Base-by-base conservation (phyloP, 2,113 vertebrate species). In the Archilochus colubris region DNA sequence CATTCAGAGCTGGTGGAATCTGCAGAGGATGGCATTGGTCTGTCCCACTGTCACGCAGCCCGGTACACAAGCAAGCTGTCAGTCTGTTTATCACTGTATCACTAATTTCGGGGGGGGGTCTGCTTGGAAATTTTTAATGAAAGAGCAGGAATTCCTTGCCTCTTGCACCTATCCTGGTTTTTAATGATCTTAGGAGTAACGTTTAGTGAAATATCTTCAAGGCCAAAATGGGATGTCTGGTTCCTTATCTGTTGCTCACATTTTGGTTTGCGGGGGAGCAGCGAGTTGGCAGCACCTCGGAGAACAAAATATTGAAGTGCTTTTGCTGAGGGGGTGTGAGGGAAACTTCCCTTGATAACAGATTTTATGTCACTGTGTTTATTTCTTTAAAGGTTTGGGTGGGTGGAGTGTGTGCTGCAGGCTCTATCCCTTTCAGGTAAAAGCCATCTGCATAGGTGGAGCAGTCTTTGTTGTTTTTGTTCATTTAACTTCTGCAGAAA, bases 401-500 rank as follows among this genome's bases (percentile, higher is more conserved):
- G 78, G 86, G 91, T 82, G 92, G 75, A 23, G 82, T 46, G 86
- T 70, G 82, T 76, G 69, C 50, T 86, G 86, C 10, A 75, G 64
- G 87, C 83, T 43, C 25, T 23, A 58, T 73, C 36, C 46, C 84
- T 51, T 31, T 54, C 84, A 94, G 84, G 94, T 82, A 14, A 33
- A 58, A 93, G 30, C 57, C 28, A 0, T 31, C 50, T 64, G 53
- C n/a, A 55, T 36, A 94, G 94, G 89, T 89, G 94, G 87, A 77
- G 87, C 7, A 5, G 23, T 10, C 48, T 10, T 30, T 18, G 70
- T 92, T 95, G 94, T 94, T 97, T 94, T 94, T 88, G 81, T 91
- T 91, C 91, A 0, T 67, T 55, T 88, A 38, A 50, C 86, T 89
- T 91, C 78, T 85, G 66, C 82, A 74, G 72, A 95, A 95, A 96